Base-by-base conservation (phyloP, 2,888 invertebrate genomes). In the Chymomyza procnemis region DNA sequence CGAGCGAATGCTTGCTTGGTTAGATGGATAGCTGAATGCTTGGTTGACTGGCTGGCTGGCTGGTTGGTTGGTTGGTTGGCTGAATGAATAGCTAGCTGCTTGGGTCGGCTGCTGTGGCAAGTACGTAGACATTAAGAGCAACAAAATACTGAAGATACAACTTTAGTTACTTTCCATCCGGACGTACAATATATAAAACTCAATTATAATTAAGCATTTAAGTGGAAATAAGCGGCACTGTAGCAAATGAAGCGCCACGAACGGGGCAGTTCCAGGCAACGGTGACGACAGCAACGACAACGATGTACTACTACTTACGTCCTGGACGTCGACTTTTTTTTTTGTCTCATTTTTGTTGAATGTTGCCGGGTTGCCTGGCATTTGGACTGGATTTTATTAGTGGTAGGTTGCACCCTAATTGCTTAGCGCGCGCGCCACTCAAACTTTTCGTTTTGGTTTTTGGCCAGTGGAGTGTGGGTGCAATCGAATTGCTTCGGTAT, bases 121-220 rank as follows among this genome's bases (percentile, higher is more conserved):
- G 46, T 26, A 14, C 50, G 14, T 12, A 41, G 22, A 16, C 60
- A 48, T 47, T 9, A 60, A 14, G 22, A 60, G 9, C 34, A 34
- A 34, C 34, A 34, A 16, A 52, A 52, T n/a, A n/a, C 52, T 52
- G 22, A 5, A 26, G 26, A 67, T 72, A 76, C 74, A 76, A 46
- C 74, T 73, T 73, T 69, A 66, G 67, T 66, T 50, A 18, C 47
- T 30, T 50, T 64, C 52, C 34, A 65, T 67, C 2, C 6, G 52
- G 21, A 69, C 72, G 52, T 52, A 41, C 34, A 41, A 26, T 41
- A 41, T 41, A 78, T 76, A 74, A 75, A 88, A 88, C 87, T 87
- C 81, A 87, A 87, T 87, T 87, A 87, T 87, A 88, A 85, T 85
- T 81, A 85, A 85, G 85, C 81, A 88, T 79, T 88, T 81, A 85